phyloP scores from a whole-genome alignment of 2,113 vertebrate species.

The Atlantisia rogersi region DNA sequence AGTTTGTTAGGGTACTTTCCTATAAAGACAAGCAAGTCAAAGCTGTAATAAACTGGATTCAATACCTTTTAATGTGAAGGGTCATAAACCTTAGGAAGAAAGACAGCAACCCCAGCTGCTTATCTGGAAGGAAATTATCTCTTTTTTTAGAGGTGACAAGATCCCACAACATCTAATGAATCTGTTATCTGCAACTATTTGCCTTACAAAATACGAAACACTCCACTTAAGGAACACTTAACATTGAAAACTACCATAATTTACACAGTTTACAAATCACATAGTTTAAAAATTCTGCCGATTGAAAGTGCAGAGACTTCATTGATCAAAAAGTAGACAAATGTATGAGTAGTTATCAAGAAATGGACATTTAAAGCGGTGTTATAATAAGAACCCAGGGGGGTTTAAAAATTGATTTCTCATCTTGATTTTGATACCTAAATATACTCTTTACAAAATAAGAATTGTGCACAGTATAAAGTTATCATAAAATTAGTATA shows the following conservation, averaged over 20 bases:
- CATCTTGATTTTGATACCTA: background rate
- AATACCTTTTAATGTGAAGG: background rate
- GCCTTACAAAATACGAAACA: background rate
- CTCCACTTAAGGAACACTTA: slow-evolving; percentile 7
- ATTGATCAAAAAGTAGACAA: background rate
- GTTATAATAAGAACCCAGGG: background rate
- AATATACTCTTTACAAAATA: background rate
- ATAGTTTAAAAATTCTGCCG: background rate
- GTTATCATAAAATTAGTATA: background rate
- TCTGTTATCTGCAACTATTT: background rate
- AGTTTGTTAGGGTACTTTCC: fast-evolving
- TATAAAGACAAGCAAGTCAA: background rate
- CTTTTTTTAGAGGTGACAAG: background rate
- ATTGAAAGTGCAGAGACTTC: background rate
- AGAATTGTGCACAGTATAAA: background rate
- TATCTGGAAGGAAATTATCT: background rate
- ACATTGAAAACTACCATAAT: background rate
- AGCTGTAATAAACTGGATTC: background rate
- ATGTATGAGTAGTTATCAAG: background rate
- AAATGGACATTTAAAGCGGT: background rate
- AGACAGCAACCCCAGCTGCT: background rate
- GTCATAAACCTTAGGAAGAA: background rate
- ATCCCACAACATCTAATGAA: background rate
- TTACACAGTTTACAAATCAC: background rate
- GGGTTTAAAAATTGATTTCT: background rate